Percentiles rank a stretch among this genome's conserved stretches.
These are phyloP conservation scores for Promerops cafer DNA, from an alignment of 2,113 vertebrate genomes.

Conservation along the genomic window DNA sequence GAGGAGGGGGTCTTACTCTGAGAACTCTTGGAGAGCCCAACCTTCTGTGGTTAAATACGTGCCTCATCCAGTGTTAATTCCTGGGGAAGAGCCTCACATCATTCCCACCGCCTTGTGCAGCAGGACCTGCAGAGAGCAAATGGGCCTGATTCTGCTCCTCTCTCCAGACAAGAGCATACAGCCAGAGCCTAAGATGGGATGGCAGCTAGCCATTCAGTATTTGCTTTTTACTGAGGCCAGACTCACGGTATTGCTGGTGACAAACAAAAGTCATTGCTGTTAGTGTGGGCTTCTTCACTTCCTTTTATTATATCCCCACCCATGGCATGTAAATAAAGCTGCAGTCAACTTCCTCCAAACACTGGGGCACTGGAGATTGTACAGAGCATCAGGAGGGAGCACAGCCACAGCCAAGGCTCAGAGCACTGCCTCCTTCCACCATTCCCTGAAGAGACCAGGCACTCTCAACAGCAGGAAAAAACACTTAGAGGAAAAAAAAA, in stretches of 20 bases:
- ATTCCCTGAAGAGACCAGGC: background rate
- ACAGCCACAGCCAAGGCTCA: background rate
- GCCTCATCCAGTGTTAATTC: background rate
- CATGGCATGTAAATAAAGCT: constrained; percentile 18
- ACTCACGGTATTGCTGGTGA: background rate
- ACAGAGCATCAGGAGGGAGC: background rate
- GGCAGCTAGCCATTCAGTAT: background rate
- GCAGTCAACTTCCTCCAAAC: background rate
- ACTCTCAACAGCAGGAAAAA: background rate
- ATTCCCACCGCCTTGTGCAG: background rate
- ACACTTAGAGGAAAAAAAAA: background rate
- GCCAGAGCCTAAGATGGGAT: background rate
- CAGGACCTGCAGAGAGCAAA: background rate
- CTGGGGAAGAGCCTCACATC: background rate
- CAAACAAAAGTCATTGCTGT: constrained; percentile 15
- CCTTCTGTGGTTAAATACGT: background rate
- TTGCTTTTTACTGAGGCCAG: background rate
- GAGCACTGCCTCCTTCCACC: background rate
- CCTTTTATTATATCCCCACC: constrained; percentile 10
- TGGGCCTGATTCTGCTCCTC: background rate
- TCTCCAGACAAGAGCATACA: background rate
- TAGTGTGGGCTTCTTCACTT: background rate
- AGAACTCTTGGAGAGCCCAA: background rate
- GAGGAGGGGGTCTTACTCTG: background rate
- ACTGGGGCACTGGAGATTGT: background rate